Base-by-base conservation (phyloP, 2,113 vertebrate genomes). In the Sitta europaea region DNA sequence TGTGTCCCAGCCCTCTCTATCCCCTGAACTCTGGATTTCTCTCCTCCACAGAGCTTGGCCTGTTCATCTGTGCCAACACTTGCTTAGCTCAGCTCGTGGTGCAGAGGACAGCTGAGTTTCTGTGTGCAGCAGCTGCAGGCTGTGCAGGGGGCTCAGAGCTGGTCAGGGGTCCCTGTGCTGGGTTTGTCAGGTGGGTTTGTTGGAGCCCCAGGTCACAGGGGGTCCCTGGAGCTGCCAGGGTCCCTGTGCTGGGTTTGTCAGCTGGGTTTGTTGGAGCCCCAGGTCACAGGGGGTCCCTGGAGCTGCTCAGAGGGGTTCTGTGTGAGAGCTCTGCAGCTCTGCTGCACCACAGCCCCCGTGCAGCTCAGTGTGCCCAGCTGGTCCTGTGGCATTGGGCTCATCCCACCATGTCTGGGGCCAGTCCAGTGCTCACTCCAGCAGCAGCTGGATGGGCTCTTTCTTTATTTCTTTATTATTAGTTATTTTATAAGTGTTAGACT, bases 1-100 rank as follows among this genome's bases (percentile, higher is more conserved):
- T 58, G 57, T 85, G 58, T 57, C 3, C 0, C 67, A 74, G 17
- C 53, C 31, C 21, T 54, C n/a, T 54, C 36, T 1, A 0, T 38
- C n/a, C 38, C 29, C 78, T 48, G 19, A 12, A 3, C 29, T 36
- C 70, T 66, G 1, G 4, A 5, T 68, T 11, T 74, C 27, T 53
- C 50, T 40, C 33, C n/a, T 87, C 50, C 12, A 0, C 27, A 33
- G 59, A 72, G 38, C 35, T 70, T 59, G 36, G 65, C 66, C 62
- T 70, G 35, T 23, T 62, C 35, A 3, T 47, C 50, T 71, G 38
- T 48, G 74, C 50, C 35, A 19, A 17, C 38, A 0, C 24, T 51
- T 18, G 11, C 16, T 62, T 25, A 48, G 71, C 75, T 71, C 55
- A 40, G 66, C 43, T 68, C 3, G 2, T 9, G 24, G 50, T 6